Evolutionary conservation across 2,888 invertebrate species (phyloP), one percentile per base, ranked within the genome.

Genomic region (Apamea epomidion): DNA sequence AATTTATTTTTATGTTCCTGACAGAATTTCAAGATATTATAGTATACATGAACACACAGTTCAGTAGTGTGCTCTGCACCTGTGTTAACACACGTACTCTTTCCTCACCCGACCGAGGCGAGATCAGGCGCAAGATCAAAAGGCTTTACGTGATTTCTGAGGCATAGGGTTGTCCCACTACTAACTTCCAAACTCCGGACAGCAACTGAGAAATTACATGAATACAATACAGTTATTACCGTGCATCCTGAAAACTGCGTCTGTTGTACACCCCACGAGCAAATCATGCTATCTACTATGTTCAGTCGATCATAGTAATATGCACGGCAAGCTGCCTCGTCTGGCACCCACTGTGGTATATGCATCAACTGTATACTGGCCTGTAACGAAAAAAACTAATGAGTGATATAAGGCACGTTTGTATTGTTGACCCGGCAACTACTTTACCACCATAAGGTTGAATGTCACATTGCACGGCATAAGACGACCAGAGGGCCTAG

Each of bases 311-410:
- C 12, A n/a, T 6, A 0, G 32, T 74, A 80, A 60, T 51, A 5
- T n/a, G 21, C 4, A 5, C 21, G 16, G n/a, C 80, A 80, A n/a
- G 0, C 0, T 0, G 1, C 1, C 10, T 8, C 37, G 0, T 42
- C 8, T 0, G 1, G 0, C 8, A 68, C 16, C 8, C 2, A 21
- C 16, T 80, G 48, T 14, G 0, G 0, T 12, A 74, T 8, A 7
- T 68, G 48, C 81, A 64, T 48, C 37, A 81, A 42, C 12, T 69
- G 74, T 25, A 81, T 74, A 75, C 64, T 81, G 18, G 81, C 75
- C 81, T 81, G 54, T 29, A 58, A 81, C 2, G 16, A 48, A 74
- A 16, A 48, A 62, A n/a, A 54, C 0, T 1, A 45, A 21, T 18
- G 5, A 45, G 5, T 73, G 16, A 12, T 62, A 12, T 62, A 16